Conservation (phyloP, 1,140 invertebrate genomes). For the Ephestia elutella region DNA sequence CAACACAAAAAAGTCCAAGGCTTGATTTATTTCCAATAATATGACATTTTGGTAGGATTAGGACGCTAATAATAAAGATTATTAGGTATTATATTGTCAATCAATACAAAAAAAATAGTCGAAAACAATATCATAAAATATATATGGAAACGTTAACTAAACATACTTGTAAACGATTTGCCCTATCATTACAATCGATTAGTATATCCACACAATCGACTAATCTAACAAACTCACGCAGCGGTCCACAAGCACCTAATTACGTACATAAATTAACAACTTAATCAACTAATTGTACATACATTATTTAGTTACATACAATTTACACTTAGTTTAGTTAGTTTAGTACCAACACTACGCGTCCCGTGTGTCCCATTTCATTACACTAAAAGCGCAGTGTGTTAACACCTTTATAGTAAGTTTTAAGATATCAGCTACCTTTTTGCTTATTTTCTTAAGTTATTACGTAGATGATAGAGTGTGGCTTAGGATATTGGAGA, state of each 20-base stretch:
- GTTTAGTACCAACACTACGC: neutral
- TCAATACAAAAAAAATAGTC: too few species aligned
- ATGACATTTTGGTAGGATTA: too few species aligned
- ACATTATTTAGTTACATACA: neutral
- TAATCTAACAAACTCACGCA: neutral
- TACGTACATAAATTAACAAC: constrained; percentile 2
- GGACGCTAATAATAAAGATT: too few species aligned
- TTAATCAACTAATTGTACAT: constrained; percentile 2
- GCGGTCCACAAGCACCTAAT: neutral
- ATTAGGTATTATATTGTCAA: too few species aligned
- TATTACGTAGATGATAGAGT: neutral
- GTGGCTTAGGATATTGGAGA: neutral
- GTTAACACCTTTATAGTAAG: neutral
- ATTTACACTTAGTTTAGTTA: neutral
- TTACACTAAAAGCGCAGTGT: neutral
- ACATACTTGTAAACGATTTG: too few species aligned
- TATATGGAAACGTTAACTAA: too few species aligned
- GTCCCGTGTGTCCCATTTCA: neutral
- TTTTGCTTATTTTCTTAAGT: neutral
- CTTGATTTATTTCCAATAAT: too few species aligned
- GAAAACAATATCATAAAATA: too few species aligned
- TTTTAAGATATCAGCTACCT: neutral
- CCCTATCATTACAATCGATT: too few species aligned
- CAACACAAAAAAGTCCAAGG: too few species aligned
- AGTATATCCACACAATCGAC: too few species aligned